phyloP scores from a whole-genome alignment of 1,140 invertebrate genomes.

The Apis cerana region DNA sequence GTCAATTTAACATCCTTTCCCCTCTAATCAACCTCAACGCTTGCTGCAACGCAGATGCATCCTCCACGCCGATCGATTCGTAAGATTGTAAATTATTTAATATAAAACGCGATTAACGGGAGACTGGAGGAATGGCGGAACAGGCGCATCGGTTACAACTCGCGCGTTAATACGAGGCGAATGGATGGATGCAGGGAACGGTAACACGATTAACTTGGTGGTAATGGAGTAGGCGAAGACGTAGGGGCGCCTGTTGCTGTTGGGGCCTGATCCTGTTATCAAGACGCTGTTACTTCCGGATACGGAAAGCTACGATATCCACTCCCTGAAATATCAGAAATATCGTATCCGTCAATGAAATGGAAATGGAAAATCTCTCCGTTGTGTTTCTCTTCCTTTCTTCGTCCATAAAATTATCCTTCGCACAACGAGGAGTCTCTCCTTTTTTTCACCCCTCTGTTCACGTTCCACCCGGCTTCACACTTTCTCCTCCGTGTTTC shows the following conservation, averaged over 20 bases:
- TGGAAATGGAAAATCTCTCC: no score
- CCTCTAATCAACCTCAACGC: no score
- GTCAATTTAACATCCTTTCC: no score
- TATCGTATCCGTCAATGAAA: not conserved
- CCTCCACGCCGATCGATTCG: no score
- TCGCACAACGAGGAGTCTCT: no score
- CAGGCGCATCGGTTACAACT: conserved; percentile 6
- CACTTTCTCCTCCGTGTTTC: no score
- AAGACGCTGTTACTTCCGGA: conserved; percentile 61
- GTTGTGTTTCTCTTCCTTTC: not conserved
- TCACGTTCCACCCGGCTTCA: no score
- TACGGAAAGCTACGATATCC: conserved; percentile 8
- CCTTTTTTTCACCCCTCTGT: no score
- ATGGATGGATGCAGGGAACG: conserved; percentile 51
- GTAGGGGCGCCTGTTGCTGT: conserved; percentile 41
- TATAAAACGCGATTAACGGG: no score
- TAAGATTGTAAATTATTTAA: no score
- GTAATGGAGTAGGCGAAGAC: conserved; percentile 67
- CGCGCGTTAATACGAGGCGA: conserved; percentile 47
- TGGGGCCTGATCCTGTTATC: conserved; percentile 64
- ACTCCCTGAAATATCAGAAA: not conserved
- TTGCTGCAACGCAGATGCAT: no score
- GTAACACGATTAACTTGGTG: conserved; percentile 62
- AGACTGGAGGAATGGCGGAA: no score
- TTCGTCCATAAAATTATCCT: not conserved